Evolutionary conservation across 1,140 invertebrate species (phyloP).

Genomic region (Bombus pyrosoma): DNA sequence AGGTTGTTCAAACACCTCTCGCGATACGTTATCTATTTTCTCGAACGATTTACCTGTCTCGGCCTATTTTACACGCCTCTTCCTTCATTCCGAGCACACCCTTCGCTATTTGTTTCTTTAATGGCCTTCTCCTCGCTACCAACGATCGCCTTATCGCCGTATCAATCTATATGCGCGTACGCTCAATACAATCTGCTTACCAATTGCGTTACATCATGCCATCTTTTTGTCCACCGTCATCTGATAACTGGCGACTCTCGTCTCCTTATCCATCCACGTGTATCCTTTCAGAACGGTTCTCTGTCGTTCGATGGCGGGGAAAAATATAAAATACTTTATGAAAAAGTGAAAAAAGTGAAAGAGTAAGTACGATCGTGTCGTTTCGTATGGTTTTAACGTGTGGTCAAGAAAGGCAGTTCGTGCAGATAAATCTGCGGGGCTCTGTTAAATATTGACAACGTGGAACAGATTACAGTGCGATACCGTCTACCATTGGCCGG

Average conservation of each 20-base stretch:
- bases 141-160: conserved; percentile 26
- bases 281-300: conserved; percentile 3
- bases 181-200: conserved; percentile 42
- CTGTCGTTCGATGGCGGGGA: neutral
- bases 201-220: conserved; percentile 46
- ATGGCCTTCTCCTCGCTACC: conserved; percentile 48
- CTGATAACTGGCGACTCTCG: conserved; percentile 23
- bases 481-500: neutral
- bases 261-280: neutral
- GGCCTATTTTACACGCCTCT: conserved; percentile 53
- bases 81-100: conserved; percentile 55
- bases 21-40: conserved; percentile 31
- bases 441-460: conserved; percentile 21
- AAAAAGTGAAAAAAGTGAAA: neutral
- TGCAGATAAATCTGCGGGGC: neutral
- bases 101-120: conserved; percentile 63
- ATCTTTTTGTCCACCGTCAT: neutral
- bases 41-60: conserved; percentile 44
- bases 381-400: conserved; percentile 19
- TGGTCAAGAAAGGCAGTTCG: neutral
- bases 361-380: neutral
- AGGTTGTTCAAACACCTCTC: conserved; percentile 19
- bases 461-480: conserved; percentile 1
- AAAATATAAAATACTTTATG: neutral
- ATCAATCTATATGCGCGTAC: conserved; percentile 42